Evolutionary conservation across 1,140 invertebrate species (phyloP).

Genomic region (Adelges cooleyi): DNA sequence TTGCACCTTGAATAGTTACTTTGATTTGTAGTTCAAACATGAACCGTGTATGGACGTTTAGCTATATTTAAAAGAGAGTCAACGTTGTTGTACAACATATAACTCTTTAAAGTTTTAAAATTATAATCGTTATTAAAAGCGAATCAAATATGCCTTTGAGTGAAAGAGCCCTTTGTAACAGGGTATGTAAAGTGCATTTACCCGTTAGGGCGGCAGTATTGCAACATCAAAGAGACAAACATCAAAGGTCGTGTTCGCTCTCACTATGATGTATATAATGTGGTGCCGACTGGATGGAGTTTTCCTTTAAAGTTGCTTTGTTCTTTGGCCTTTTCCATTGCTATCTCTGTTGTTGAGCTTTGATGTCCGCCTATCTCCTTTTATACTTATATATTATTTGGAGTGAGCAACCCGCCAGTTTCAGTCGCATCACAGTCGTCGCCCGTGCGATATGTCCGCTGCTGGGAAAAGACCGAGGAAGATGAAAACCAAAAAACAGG

Average conservation of each 20-base stretch:
- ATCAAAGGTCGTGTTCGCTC: constrained; percentile 18
- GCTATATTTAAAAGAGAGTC: no score
- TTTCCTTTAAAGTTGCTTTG: constrained; percentile 22
- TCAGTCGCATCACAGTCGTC: constrained; percentile 26
- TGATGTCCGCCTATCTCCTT: constrained; percentile 25
- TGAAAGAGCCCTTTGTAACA: constrained; percentile 21
- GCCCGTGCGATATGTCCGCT: constrained; percentile 19
- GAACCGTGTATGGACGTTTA: no score
- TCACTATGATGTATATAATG: constrained; percentile 22
- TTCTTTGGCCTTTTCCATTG: constrained; percentile 21
- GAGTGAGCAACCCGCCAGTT: constrained; percentile 23
- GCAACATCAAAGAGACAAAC: constrained; percentile 16
- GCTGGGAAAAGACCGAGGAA: neutral
- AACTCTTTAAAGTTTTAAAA: constrained; percentile 18
- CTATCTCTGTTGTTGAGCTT: constrained; percentile 22
- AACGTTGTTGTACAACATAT: no score
- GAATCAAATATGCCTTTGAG: constrained; percentile 28
- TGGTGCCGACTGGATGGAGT: constrained; percentile 9
- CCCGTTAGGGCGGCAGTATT: constrained; percentile 1
- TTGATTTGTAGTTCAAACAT: no score
- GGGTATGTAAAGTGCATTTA: constrained; percentile 28
- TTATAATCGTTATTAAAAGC: constrained; percentile 25
- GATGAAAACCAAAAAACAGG: constrained; percentile 1
- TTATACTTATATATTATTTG: constrained; percentile 26
- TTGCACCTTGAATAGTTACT: no score